Evolutionary conservation across 2,888 invertebrate species (phyloP), one percentile per base, ranked within the genome.

Genomic region (Drosophila ezoana): DNA sequence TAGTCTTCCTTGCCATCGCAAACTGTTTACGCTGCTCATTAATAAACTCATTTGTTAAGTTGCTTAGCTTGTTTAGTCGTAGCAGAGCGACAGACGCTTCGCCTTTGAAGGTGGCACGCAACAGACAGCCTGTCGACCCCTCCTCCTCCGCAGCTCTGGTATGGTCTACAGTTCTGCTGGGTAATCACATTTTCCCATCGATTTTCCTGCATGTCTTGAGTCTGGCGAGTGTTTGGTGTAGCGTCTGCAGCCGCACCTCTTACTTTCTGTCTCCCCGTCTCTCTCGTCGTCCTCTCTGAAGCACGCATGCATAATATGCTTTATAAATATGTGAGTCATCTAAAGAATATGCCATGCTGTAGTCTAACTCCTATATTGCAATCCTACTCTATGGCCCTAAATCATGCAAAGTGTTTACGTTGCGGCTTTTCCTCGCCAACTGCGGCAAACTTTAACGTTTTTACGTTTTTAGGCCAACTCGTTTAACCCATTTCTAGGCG

Each of bases 401-500:
- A 83, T 84, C 83, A 84, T 84, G 85, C 81, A 85, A 85, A 79
- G 43, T 71, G 62, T 67, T 80, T 78, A 44, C 59, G 59, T 64
- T 81, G 81, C 81, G 79, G 79, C 56, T 48, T 52, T 59, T 80
- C 73, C 28, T 28, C 28, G 28, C 59, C 51, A 59, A 80, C 76
- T 84, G 82, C 85, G 82, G 79, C 80, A 83, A 83, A 82, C 67
- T 71, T 69, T 69, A 60, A 57, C 67, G 72, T 52, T 16, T 16
- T n/a, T 14, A 40, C 14, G 44, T 82, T 84, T 85, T 85, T 81
- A 72, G 85, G 82, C 85, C 83, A 85, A 74, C 68, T 66, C 76
- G 66, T 63, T 81, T 83, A 83, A 84, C 81, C 84, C 84, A 83
- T 81, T 82, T 81, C 11, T 33, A 37, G 10, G 18, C n/a, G 28